phyloP scores from a whole-genome alignment of 2,888 invertebrate genomes.

The Blomia tropicalis region DNA sequence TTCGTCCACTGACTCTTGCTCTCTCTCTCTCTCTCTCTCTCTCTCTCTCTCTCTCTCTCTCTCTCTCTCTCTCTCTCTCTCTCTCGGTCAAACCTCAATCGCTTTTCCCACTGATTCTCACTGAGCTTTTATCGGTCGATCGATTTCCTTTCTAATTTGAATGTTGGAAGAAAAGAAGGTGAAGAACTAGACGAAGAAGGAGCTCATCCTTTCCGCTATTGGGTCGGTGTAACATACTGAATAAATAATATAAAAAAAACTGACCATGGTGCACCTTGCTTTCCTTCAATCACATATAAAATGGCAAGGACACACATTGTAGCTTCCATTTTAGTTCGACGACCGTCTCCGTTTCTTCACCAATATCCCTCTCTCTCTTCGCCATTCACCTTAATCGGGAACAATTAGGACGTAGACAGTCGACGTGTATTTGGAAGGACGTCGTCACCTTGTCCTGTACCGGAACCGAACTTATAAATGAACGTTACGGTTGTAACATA shows the following conservation, averaged over 20 bases:
- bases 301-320: no score
- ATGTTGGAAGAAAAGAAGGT: no score
- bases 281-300: not conserved
- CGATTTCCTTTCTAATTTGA: no score
- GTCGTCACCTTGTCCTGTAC: conserved; percentile 12
- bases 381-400: not conserved
- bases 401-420: not conserved
- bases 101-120: not conserved
- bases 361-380: not conserved
- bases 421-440: not conserved
- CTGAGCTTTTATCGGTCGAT: no score
- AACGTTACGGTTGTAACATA: not conserved
- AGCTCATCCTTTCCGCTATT: conserved; percentile 8
- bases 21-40: no score
- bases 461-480: conserved; percentile 1
- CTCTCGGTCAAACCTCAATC: not conserved
- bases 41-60: no score
- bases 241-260: no score
- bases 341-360: no score
- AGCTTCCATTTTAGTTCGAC: no score
- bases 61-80: not conserved
- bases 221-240: no score
- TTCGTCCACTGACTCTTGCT: no score
- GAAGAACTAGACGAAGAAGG: no score
- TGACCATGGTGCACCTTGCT: not conserved